Base-by-base conservation (phyloP, 2,797 vertebrate species). In the Mormyrus hasselquistii region DNA sequence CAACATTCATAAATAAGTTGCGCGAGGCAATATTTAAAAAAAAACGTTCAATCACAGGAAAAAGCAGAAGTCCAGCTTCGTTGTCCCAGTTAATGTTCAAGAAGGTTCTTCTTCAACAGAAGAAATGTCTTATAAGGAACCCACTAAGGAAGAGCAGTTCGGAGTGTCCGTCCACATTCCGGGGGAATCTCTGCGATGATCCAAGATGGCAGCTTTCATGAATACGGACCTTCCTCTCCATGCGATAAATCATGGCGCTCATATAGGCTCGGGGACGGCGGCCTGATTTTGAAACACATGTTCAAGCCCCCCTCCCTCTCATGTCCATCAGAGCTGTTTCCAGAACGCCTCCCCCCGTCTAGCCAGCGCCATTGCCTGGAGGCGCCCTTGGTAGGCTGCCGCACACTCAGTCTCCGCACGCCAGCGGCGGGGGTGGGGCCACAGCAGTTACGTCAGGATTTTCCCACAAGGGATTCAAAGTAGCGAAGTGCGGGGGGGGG, bases 51-150 rank as follows among this genome's bases (percentile, higher is more conserved):
- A n/a, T 49, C 9, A 3, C n/a, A 12, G 47, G 47, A 84, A 50
- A 91, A 88, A 84, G 91, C 86, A 90, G 95, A 95, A 96, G 95
- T 94, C 95, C 96, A 95, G 95, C 95, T 96, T 95, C 95, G 93
- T 91, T 50, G 76, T 88, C 89, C 87, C 91, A 84, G 88, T 29
- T 93, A 91, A 89, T 92, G 88, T 89, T 91, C 84, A 90, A 90
- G 88, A 82, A 50, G 69, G 91, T 94, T 93, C 94, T 91, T 93
- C 90, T 88, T 91, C 89, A 89, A 93, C 92, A 90, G n/a, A 83
- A 88, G 34, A 88, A 92, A 91, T 91, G 92, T 93, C 91, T 89
- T 59, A 73, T 89, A 87, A 85, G 82, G 50, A 88, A 10, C 10
- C 25, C 3, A 34, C 2, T 2, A 6, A 41, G 38, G 73, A 79